phyloP scores from a whole-genome alignment of 2,113 vertebrate genomes.

The Cyanoramphus novaezelandiae region DNA sequence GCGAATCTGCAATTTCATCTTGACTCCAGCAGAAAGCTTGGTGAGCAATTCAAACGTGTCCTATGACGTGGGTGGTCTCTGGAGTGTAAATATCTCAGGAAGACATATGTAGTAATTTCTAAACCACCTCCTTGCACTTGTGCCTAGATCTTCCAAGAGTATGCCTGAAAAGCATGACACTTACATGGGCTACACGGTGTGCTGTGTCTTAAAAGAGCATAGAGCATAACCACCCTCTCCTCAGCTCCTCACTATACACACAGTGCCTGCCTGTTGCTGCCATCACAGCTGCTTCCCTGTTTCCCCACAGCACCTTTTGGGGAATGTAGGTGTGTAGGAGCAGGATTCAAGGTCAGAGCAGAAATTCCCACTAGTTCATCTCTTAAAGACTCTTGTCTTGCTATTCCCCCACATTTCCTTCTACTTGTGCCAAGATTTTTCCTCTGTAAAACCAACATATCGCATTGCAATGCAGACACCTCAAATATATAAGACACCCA shows the following conservation, averaged over 20 bases:
- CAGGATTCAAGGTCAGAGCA: neutral
- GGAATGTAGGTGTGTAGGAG: neutral
- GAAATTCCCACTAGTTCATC: neutral
- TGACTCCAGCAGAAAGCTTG: neutral
- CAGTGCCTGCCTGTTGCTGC: neutral
- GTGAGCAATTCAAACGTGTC: conserved; percentile 45
- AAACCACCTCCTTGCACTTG: conserved; percentile 4
- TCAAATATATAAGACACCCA: neutral
- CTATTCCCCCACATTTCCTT: neutral
- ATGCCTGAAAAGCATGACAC: conserved; percentile 32
- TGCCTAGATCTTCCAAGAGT: conserved; percentile 4
- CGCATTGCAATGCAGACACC: neutral
- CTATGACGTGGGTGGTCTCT: conserved; percentile 44
- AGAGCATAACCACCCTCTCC: neutral
- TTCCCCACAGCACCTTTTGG: neutral
- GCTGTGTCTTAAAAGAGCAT: neutral
- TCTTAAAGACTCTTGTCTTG: neutral
- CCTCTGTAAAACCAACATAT: neutral
- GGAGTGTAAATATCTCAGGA: conserved; percentile 1
- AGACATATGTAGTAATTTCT: conserved; percentile 40
- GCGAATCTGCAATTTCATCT: neutral
- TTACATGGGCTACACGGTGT: neutral
- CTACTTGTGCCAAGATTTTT: neutral
- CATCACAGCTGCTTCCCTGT: neutral
- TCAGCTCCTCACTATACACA: neutral